Evolutionary conservation across 2,113 vertebrate genomes (phyloP).

Genomic region (Dinomys branickii): DNA sequence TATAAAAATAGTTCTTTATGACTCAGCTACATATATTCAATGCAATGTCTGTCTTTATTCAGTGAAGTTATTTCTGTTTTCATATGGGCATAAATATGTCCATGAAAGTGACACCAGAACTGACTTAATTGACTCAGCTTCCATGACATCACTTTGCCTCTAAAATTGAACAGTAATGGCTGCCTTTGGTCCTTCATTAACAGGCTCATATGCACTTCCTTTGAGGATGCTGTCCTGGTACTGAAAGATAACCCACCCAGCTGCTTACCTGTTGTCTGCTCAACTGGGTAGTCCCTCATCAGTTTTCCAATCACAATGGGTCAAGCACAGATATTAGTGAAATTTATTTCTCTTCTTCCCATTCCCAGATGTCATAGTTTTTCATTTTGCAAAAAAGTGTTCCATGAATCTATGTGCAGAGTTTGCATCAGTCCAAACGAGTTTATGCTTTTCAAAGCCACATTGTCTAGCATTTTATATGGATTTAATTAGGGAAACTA

Average conservation of each 20-base stretch:
- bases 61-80: not conserved
- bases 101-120: not conserved
- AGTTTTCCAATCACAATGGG: constrained; percentile 67
- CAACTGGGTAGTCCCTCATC: constrained; percentile 37
- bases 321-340: not conserved
- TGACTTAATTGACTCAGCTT: not conserved
- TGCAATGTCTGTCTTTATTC: not conserved
- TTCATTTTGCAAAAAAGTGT: constrained; percentile 10
- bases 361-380: not conserved
- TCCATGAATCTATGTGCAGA: not conserved
- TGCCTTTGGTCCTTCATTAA: not conserved
- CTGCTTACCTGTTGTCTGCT: constrained; percentile 43
- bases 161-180: not conserved
- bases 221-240: not conserved
- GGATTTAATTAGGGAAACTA: not conserved
- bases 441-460: not conserved
- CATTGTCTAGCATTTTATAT: not conserved
- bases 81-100: not conserved
- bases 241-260: constrained; percentile 45
- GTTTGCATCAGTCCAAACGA: not conserved
- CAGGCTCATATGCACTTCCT: not conserved
- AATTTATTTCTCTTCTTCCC: constrained; percentile 6
- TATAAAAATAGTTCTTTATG: not conserved
- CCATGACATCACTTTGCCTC: not conserved
- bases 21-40: not conserved